Percentiles rank a stretch among this genome's conserved stretches.
Conservation (phyloP, 2,888 invertebrate species). For the Molorchus minor region DNA sequence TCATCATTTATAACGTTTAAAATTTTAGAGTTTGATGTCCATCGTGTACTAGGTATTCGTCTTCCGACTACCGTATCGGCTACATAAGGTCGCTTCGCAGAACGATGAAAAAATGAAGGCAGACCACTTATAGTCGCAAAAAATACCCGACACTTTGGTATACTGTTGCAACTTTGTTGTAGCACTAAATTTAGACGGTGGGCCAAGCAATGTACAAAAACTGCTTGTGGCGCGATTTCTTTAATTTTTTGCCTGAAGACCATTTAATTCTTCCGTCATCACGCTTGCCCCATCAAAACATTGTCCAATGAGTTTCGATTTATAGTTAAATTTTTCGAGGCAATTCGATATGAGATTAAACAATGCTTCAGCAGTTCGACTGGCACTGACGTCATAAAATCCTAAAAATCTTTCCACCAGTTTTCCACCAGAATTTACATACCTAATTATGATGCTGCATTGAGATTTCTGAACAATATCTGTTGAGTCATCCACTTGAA, state of each 20-base stretch:
- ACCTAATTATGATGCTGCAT: conserved; percentile 36
- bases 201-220: conserved; percentile 31
- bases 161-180: conserved; percentile 33
- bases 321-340: conserved; percentile 33
- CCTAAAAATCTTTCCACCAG: conserved; percentile 38
- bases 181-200: conserved; percentile 40
- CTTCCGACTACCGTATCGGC: not conserved
- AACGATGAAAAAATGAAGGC: conserved; percentile 37
- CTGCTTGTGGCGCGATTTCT: conserved; percentile 34
- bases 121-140: conserved; percentile 39
- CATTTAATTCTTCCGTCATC: not conserved
- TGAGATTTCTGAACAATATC: conserved; percentile 39
- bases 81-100: conserved; percentile 26
- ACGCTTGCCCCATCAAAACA: not conserved
- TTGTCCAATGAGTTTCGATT: conserved; percentile 34
- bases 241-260: conserved; percentile 33
- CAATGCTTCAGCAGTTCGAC: conserved; percentile 18
- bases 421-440: conserved; percentile 26
- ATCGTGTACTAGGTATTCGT: conserved; percentile 23
- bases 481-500: conserved; percentile 40
- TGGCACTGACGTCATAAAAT: conserved; percentile 39
- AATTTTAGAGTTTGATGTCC: conserved; percentile 37
- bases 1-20: too few relatives aligned
- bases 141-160: conserved; percentile 37
- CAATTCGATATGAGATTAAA: conserved; percentile 5